Evolutionary conservation across 2,797 vertebrate species (phyloP), one percentile per base, ranked within the genome.

Genomic region (Coccyzus lansbergi): DNA sequence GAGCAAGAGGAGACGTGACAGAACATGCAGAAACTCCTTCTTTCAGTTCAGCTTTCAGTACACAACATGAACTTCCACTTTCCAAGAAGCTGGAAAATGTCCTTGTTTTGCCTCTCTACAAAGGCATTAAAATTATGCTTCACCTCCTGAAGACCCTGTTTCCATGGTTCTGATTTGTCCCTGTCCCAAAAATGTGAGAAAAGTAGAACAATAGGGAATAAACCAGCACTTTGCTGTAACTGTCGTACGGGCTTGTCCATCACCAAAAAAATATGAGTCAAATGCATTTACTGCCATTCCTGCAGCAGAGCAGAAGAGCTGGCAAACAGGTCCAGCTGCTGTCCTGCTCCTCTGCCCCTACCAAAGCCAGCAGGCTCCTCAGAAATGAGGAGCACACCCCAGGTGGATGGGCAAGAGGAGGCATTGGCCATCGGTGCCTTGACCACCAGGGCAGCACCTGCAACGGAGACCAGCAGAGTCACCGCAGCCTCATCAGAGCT

Each of bases 1-100:
- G 59, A 88, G 46, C 68, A 69, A 29, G 8, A 46, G 36, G 49
- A 86, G 69, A 53, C 46, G 10, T 6, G 46, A 53, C 42, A 44
- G 31, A 51, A 28, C 0, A 2, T 15, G 34, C 65, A 67, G 79
- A 70, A 83, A 55, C 52, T 62, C 52, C 53, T 31, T 8, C 49
- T 79, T 92, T 91, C 89, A 38, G 36, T 91, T 87, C 89, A 92
- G 69, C 79, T 78, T 13, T 26, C 53, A 46, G 28, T 29, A 58
- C 0, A 0, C 48, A 49, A 60, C 10, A 3, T 5, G 14, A 83
- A 88, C 81, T 95, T 94, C 92, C 31, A 53, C 83, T 81, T 91
- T 76, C 87, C 72, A 93, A 58, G 80, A 48, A 75, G 22, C 14
- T 64, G 83, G 62, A 78, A 64, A 84, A 75, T 62, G 34, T 38